Conservation (phyloP, 2,888 invertebrate species). For the Protonemura montana region DNA sequence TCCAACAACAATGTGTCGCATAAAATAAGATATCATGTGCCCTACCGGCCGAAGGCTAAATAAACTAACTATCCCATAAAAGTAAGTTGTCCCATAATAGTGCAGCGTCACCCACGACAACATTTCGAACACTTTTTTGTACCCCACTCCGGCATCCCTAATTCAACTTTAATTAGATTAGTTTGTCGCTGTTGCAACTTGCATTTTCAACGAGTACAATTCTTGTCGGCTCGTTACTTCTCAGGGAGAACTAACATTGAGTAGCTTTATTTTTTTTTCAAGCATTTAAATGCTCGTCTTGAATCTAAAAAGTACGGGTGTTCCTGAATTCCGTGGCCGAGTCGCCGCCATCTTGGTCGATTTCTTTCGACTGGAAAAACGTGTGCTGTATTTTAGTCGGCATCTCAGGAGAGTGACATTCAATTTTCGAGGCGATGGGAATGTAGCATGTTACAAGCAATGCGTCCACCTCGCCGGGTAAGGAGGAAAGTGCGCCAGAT, state of each 20-base stretch:
- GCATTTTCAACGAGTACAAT: not conserved
- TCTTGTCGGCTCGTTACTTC: constrained; percentile 5
- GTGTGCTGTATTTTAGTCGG: not conserved
- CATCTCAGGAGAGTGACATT: not conserved
- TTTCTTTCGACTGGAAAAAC: not conserved
- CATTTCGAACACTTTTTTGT: constrained; percentile 14
- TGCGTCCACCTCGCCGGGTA: too few species aligned
- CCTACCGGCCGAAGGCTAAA: not conserved
- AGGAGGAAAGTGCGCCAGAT: not conserved
- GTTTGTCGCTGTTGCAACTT: constrained; percentile 4
- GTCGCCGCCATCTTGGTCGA: not conserved
- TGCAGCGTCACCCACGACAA: constrained; percentile 7
- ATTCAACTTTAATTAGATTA: constrained; percentile 26
- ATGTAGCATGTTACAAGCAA: not conserved
- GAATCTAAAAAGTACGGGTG: constrained; percentile 19
- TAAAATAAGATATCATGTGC: not conserved
- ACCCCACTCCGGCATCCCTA: not conserved
- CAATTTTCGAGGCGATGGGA: not conserved
- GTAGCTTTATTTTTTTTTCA: not conserved
- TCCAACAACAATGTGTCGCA: not conserved
- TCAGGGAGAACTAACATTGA: constrained; percentile 13
- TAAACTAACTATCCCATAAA: constrained; percentile 16
- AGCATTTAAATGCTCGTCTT: not conserved
- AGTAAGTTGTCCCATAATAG: not conserved
- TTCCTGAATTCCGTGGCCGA: not conserved